These are phyloP conservation scores for Nebria brevicollis DNA, from an alignment of 2,888 invertebrate species.

Conservation along the genomic window DNA sequence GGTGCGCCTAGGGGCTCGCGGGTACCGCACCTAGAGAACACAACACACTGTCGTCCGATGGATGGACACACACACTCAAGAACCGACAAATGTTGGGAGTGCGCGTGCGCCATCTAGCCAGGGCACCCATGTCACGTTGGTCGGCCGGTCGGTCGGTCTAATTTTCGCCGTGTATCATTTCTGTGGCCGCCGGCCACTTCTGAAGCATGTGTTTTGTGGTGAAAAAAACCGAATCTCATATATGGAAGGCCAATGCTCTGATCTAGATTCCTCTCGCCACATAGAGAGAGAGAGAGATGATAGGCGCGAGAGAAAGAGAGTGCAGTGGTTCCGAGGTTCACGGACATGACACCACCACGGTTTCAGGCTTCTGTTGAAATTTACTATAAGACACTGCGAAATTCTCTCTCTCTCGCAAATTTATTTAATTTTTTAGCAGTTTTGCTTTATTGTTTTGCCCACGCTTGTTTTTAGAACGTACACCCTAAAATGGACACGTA, in stretches of 20 bases:
- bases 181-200: conserved; percentile 39
- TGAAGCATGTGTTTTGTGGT: conserved; percentile 45
- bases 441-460: neutral
- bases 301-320: conserved; percentile 12
- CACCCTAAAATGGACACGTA: conserved; percentile 37
- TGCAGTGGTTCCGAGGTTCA: conserved; percentile 35
- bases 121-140: conserved; percentile 28
- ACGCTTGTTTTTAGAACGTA: conserved; percentile 20
- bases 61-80: neutral
- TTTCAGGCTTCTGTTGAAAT: neutral
- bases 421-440: no score
- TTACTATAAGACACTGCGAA: neutral
- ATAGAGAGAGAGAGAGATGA: conserved; percentile 5
- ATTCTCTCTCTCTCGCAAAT: neutral
- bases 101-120: conserved; percentile 14
- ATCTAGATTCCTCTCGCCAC: conserved; percentile 43
- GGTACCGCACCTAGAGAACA: conserved; percentile 34
- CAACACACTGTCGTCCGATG: conserved; percentile 16
- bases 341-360: conserved; percentile 20
- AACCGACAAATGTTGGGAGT: neutral
- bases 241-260: conserved; percentile 48
- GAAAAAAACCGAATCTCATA: conserved; percentile 47
- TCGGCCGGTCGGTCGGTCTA: conserved; percentile 32
- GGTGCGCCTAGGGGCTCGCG: conserved; percentile 21
- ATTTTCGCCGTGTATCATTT: conserved; percentile 47